These are phyloP conservation scores for Pelosia muscerda DNA, from an alignment of 2,888 invertebrate genomes.

Conservation along the genomic window DNA sequence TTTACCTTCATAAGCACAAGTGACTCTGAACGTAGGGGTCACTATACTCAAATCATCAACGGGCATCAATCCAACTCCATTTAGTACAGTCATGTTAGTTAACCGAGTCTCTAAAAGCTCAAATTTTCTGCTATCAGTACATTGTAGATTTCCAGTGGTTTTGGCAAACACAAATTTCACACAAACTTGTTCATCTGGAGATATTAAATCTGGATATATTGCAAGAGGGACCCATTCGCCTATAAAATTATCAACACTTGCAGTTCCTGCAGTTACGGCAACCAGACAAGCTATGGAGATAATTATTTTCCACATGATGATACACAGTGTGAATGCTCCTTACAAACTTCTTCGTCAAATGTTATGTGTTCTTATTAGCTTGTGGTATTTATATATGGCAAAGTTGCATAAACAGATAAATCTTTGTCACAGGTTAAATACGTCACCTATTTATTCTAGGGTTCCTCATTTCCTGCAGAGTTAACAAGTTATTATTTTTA, in stretches of 20 bases:
- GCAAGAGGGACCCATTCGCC: constrained; percentile 6
- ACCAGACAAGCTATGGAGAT: neutral
- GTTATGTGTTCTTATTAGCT: neutral
- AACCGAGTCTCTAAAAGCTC: neutral
- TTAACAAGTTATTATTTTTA: too few relatives aligned
- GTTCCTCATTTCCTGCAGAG: too few relatives aligned
- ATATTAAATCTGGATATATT: neutral
- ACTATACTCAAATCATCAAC: constrained; percentile 3
- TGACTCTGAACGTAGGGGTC: neutral
- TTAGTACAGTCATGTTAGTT: neutral
- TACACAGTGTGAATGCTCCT: neutral
- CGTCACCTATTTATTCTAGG: too few relatives aligned
- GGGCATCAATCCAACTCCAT: neutral
- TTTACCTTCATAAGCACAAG: neutral
- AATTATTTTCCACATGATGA: constrained; percentile 11
- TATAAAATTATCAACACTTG: neutral
- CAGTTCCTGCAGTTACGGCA: neutral
- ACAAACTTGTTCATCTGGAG: neutral
- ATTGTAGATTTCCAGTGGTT: neutral
- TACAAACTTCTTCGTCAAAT: neutral
- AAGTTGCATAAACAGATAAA: neutral
- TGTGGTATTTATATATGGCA: neutral
- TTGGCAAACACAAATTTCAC: neutral
- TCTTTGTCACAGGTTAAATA: too few relatives aligned
- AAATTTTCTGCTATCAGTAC: constrained; percentile 1